Evolutionary conservation across 2,797 vertebrate species (phyloP).

Genomic region (Sebastes wilsoni): DNA sequence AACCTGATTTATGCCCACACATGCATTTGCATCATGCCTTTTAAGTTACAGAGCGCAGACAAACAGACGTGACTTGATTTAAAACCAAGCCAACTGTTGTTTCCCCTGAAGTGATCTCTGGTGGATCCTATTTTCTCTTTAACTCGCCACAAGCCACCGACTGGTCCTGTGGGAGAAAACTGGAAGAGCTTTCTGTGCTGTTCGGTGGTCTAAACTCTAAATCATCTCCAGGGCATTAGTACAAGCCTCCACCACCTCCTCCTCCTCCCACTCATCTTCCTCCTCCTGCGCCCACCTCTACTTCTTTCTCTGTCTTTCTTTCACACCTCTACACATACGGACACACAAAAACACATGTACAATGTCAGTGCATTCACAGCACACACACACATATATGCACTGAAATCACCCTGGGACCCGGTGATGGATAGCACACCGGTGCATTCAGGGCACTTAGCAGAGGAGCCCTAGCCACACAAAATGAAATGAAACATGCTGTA

Average conservation of each 20-base stretch:
- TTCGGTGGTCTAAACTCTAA: slow-evolving; percentile 62
- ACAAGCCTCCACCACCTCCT: slow-evolving; percentile 32
- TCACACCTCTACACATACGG: slow-evolving; percentile 19
- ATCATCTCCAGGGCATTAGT: slow-evolving; percentile 72
- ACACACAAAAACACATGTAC: slow-evolving; percentile 29
- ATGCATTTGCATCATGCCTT: slow-evolving; percentile 29
- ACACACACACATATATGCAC: slow-evolving; percentile 24
- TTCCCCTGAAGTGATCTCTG: slow-evolving; percentile 43
- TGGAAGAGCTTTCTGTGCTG: slow-evolving; percentile 41
- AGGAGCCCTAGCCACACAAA: slow-evolving; percentile 19
- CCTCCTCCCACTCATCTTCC: slow-evolving; percentile 2
- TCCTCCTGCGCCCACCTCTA: background rate
- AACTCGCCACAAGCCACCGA: slow-evolving; percentile 50
- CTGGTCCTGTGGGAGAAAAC: slow-evolving; percentile 58
- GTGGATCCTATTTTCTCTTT: slow-evolving; percentile 57
- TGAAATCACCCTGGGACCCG: slow-evolving; percentile 51
- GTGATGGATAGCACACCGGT: slow-evolving; percentile 64
- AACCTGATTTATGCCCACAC: slow-evolving; percentile 45
- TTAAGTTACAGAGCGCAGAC: slow-evolving; percentile 15
- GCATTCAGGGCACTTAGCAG: slow-evolving; percentile 46
- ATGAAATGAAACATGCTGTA: slow-evolving; percentile 40
- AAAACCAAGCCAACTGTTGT: slow-evolving; percentile 41
- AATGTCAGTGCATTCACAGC: slow-evolving; percentile 16
- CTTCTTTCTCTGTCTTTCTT: slow-evolving; percentile 17
- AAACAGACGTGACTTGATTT: slow-evolving; percentile 47